Evolutionary conservation across 2,113 vertebrate species (phyloP), one percentile per base, ranked within the genome.

Genomic region (Rhinoptilus africanus): DNA sequence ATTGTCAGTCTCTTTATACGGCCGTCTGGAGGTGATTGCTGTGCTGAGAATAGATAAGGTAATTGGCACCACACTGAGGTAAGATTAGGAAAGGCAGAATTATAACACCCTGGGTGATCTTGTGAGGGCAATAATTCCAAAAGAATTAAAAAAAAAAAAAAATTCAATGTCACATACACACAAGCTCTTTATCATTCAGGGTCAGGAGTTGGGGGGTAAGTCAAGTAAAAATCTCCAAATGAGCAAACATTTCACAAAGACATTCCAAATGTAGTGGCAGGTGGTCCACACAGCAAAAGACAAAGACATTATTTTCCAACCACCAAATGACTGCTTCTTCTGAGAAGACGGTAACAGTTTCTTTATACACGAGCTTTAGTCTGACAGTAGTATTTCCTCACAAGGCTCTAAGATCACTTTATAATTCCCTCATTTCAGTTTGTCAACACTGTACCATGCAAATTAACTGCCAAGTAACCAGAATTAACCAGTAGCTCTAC

Each of bases 61-160:
- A 95, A 96, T 91, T 95, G 92, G 79, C 86, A 97, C 47, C 76
- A 77, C 60, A 66, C 83, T 93, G 91, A 93, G 60, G 85, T 74
- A 88, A 96, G 76, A 92, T 94, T 96, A 95, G 41, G 66, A 89
- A 96, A 85, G 57, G 30, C 60, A 84, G 43, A 86, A 10, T 77
- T 87, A 43, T 15, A 67, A 69, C 68, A 68, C 51, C 50, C 34
- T 71, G 27, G 18, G 43, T 89, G 83, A 72, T 64, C 53, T 41
- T 90, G 54, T 74, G 32, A 80, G 72, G 50, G 59, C 37, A 89
- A 10, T 66, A 86, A 60, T 86, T 91, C 35, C 24, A n/a, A 78
- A 90, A 90, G 12, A 86, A 86, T 39, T 2, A 0, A 39, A 72
- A 66, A 79, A 66, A 79, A 66, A 30, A 26, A 26, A n/a, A 51